A percentile compares a stretch with the other conserved stretches of the same genome.
These are phyloP conservation scores for Theocolax elegans DNA, from an alignment of 1,140 invertebrate species.

Conservation along the genomic window DNA sequence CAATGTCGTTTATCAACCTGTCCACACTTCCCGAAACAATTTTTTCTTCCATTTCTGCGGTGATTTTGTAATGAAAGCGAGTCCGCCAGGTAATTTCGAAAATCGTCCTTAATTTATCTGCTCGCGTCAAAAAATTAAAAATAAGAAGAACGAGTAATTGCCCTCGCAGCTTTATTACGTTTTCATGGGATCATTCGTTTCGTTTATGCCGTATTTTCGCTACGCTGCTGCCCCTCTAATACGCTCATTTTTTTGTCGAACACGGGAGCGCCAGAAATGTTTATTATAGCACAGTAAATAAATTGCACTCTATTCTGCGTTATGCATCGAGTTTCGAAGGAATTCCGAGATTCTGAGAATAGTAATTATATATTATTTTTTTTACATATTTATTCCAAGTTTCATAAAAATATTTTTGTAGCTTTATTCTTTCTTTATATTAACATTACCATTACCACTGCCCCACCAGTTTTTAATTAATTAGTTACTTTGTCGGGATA, in stretches of 20 bases:
- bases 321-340: neutral
- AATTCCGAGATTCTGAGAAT: neutral
- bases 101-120: constrained; percentile 35
- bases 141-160: constrained; percentile 26
- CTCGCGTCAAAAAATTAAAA: neutral
- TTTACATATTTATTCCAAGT: neutral
- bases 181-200: constrained; percentile 30
- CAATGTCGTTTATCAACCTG: constrained; percentile 17
- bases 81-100: constrained; percentile 23
- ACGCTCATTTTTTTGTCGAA: neutral
- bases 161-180: constrained; percentile 15
- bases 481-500: no score
- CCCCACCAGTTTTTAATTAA: no score
- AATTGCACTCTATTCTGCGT: constrained; percentile 11
- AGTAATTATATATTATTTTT: constrained; percentile 12
- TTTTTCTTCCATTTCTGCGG: neutral
- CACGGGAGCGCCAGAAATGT: neutral
- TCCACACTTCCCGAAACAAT: neutral
- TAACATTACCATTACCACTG: no score
- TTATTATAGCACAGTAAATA: neutral
- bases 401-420: neutral
- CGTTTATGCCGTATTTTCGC: constrained; percentile 9
- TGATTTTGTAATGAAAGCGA: neutral
- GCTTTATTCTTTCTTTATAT: neutral
- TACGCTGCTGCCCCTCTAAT: neutral